Evolutionary conservation across 2,888 invertebrate genomes (phyloP), one percentile per base, ranked within the genome.

Genomic region (Tridacna gigas): DNA sequence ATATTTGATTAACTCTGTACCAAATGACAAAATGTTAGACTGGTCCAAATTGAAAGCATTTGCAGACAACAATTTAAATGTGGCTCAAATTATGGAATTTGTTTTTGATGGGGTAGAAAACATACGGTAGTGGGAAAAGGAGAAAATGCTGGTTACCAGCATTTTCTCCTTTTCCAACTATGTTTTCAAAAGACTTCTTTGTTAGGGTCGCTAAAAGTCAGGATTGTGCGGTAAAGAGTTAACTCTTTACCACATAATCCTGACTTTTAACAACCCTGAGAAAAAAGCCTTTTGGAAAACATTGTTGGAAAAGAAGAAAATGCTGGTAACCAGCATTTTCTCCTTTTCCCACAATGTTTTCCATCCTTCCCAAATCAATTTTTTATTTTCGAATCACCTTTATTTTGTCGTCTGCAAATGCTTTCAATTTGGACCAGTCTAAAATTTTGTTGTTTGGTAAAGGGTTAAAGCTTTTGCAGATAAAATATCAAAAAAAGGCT

Each of bases 131-230:
- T 63, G 63, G 22, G n/a, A 63, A 63, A 63, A 63, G 63, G 22
- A 63, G 63, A 63, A 63, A 63, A n/a, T 63, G 63, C 63, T 63
- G n/a, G 63, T 63, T 63, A n/a, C 22, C n/a, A 63, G 63, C 63
- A 63, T n/a, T 63, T 63, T 25, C 63, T 63, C 25, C n/a, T 63
- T 63, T 63, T 25, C n/a, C 22, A 1, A 63, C 63, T 4, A 67
- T 37, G 28, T 28, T 28, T 37, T 67, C 37, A 67, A 67, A 37
- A 67, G 18, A 3, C 37, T 11, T 28, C 25, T 67, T 1, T 28
- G 2, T 7, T 37, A 25, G n/a, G 13, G 3, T 2, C 25, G 25
- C 13, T 4, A 63, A 13, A 25, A 63, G 1, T 3, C 2, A 4
- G 15, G 22, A 13, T 22, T 25, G 22, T 25, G 1, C 4, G 25